Evolutionary conservation across 2,888 invertebrate species (phyloP), one percentile per base, ranked within the genome.

Genomic region (Trisateles emortualis): DNA sequence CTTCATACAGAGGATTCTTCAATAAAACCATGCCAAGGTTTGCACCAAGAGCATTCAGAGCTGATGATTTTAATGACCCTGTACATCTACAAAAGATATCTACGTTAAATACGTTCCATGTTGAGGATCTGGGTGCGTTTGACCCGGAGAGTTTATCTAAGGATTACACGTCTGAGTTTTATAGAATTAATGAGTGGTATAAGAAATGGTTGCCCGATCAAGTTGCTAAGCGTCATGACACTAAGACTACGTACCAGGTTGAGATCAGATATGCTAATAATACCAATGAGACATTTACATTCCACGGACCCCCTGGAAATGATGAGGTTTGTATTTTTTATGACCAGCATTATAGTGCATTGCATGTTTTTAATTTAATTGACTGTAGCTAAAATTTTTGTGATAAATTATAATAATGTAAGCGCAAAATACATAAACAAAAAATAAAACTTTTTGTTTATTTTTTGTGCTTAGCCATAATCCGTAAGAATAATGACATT

Each of bases 241-340:
- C 98, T 0, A 97, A 98, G 90, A 97, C 97, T 5, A 98, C 98
- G 0, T 98, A 98, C 80, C 96, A 97, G 85, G 97, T 98, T n/a
- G 97, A 98, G 88, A 98, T 98, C 67, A 94, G 98, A 79, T 98
- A 98, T 88, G 96, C 98, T 0, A 98, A 98, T 84, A 98, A 98
- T 79, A 98, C 98, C 0, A 98, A 98, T 87, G 98, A 98, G 84
- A 98, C 98, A n/a, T 97, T 96, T 79, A 97, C 97, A n/a, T 98
- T 98, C 88, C 98, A 98, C 62, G 98, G 98, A 39, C 98, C 98
- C 6, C 97, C 96, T 40, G 98, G 97, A 33, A 96, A 97, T 64
- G 98, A 98, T 87, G 98, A 98, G 93, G 94, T 94, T 74, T 68
- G 83, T 81, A 54, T 48, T 0, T 48, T 32, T n/a, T n/a, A n/a